Conservation (phyloP, 2,797 vertebrate species). For the Bovichtus variegatus region DNA sequence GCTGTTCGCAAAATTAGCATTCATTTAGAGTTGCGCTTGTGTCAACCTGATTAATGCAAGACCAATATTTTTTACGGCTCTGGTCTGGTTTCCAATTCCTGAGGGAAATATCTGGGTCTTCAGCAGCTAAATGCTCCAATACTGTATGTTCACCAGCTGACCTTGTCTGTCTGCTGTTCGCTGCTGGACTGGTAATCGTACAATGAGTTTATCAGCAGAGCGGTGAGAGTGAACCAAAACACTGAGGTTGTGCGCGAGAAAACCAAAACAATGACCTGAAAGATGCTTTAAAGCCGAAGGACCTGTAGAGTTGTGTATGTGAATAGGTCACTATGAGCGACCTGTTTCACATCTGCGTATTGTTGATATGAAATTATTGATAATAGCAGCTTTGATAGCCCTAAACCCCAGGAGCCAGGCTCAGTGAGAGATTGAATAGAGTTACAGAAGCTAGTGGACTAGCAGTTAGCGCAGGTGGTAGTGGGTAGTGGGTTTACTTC, state of each 20-base stretch:
- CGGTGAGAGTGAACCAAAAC: not conserved
- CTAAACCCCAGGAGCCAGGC: too few species aligned
- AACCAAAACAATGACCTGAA: not conserved
- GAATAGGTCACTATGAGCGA: not conserved
- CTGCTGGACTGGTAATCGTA: not conserved
- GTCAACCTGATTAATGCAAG: constrained; percentile 33
- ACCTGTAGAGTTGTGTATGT: not conserved
- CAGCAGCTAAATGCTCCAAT: constrained; percentile 14
- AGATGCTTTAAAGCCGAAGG: not conserved
- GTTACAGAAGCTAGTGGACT: not conserved
- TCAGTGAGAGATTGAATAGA: not conserved
- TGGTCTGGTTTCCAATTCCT: constrained; percentile 7
- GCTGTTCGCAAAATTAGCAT: constrained; percentile 3
- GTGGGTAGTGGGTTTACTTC: not conserved
- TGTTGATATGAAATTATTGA: constrained; percentile 2
- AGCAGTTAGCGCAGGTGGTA: not conserved
- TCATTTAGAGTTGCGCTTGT: not conserved
- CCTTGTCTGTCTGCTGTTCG: not conserved
- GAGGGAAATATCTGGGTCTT: constrained; percentile 17
- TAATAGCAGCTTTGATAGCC: not conserved
- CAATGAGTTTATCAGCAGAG: not conserved
- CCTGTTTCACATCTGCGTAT: not conserved
- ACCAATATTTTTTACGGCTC: constrained; percentile 19
- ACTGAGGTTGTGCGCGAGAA: not conserved
- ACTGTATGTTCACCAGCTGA: not conserved